Conservation (phyloP, 1,140 invertebrate species). For the Microplitis mediator region DNA sequence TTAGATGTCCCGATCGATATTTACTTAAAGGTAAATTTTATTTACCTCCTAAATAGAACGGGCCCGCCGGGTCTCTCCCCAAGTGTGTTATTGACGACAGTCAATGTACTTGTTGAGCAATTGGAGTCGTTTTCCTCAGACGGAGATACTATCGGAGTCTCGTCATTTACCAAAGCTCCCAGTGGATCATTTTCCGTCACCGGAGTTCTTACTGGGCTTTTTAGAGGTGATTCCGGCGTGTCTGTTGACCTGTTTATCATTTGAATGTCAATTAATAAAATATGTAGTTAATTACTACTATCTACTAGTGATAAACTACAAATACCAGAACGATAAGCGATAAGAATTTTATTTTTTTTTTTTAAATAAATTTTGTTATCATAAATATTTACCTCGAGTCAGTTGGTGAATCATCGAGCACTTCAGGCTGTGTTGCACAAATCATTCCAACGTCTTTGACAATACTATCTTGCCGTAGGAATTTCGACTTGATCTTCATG, state of each 20-base stretch:
- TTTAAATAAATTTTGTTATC: too few relatives aligned
- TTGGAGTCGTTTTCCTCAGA: constrained; percentile 61
- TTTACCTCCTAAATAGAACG: constrained; percentile 57
- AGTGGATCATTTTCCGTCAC: constrained; percentile 91
- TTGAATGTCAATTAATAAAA: background rate
- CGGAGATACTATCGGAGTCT: constrained; percentile 59
- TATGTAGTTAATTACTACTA: too few relatives aligned
- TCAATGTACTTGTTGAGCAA: constrained; percentile 60
- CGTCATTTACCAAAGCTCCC: constrained; percentile 74
- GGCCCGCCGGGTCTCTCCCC: constrained; percentile 59
- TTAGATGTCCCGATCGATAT: background rate
- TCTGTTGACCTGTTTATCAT: constrained; percentile 62
- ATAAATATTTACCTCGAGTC: constrained; percentile 48
- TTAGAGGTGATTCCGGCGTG: constrained; percentile 58
- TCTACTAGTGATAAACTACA: background rate
- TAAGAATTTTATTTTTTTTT: constrained; percentile 5
- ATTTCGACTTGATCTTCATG: constrained; percentile 54
- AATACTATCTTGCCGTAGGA: constrained; percentile 57
- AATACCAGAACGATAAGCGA: background rate
- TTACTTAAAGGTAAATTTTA: background rate
- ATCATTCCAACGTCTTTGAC: constrained; percentile 52
- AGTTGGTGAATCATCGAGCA: constrained; percentile 50
- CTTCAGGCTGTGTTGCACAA: constrained; percentile 45
- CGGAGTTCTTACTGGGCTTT: constrained; percentile 73
- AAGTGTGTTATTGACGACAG: constrained; percentile 54